Conservation (phyloP, 2,888 invertebrate species). For the Meteorus cinctellus region DNA sequence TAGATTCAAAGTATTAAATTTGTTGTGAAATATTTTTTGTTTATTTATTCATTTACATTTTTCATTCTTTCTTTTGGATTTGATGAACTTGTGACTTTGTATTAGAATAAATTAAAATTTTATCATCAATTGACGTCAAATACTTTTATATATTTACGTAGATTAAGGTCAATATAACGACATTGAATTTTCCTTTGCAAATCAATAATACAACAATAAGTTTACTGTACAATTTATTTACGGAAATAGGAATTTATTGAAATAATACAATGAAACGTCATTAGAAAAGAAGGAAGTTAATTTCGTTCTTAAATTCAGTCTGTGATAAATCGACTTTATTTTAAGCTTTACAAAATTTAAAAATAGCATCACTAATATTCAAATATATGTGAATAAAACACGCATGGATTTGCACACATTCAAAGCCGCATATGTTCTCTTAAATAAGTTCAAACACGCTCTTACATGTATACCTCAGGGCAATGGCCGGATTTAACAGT, state of each 20-base stretch:
- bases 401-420: background rate
- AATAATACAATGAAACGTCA: no score
- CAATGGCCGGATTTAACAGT: background rate
- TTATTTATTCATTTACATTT: background rate
- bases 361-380: background rate
- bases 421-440: no score
- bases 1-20: no score
- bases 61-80: background rate
- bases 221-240: no score
- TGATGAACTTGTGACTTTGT: background rate
- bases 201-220: no score
- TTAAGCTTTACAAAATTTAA: no score
- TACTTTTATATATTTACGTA: background rate
- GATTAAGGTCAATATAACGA: background rate
- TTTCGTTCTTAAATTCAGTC: no score
- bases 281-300: no score
- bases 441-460: no score
- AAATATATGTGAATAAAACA: background rate
- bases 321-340: no score
- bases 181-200: background rate
- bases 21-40: background rate
- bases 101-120: slow-evolving; percentile 9
- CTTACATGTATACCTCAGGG: background rate
- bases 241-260: no score
- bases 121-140: background rate